Conservation (phyloP, 2,797 vertebrate species). For the Podarcis lilfordi region DNA sequence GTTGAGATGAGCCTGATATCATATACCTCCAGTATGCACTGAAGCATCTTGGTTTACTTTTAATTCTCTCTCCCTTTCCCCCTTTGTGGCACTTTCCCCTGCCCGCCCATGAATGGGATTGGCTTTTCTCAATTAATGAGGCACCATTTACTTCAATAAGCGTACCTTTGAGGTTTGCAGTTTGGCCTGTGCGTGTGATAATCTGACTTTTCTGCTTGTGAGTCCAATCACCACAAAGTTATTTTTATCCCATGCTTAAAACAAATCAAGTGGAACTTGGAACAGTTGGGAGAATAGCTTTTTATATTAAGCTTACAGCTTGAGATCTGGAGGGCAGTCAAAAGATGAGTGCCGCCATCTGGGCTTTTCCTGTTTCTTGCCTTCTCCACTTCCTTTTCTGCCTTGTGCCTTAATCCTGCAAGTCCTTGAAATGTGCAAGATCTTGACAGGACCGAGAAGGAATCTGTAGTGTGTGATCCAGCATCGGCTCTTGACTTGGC, state of each 20-base stretch:
- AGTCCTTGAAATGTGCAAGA: background rate
- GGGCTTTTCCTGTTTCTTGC: constrained; percentile 3
- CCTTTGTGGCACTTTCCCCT: constrained; percentile 18
- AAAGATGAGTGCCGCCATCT: background rate
- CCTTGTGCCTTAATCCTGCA: background rate
- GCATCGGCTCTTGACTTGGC: background rate
- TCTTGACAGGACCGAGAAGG: background rate
- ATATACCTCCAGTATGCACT: constrained; percentile 11
- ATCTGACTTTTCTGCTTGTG: constrained; percentile 15
- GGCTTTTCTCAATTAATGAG: constrained; percentile 15
- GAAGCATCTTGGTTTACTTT: constrained; percentile 31
- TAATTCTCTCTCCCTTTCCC: constrained; percentile 35
- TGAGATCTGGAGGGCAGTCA: background rate
- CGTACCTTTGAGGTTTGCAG: constrained; percentile 45
- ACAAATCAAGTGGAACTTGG: constrained; percentile 19
- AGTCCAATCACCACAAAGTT: constrained; percentile 44
- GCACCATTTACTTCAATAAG: constrained; percentile 31
- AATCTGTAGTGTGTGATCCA: background rate
- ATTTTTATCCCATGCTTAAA: constrained; percentile 48
- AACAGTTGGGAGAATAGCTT: background rate
- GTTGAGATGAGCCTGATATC: background rate
- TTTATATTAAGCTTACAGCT: constrained; percentile 8
- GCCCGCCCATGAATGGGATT: background rate
- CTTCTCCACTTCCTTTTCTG: background rate
- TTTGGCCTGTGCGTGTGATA: constrained; percentile 23